phyloP scores from a whole-genome alignment of 2,888 invertebrate species.

The Pimpla rufipes region DNA sequence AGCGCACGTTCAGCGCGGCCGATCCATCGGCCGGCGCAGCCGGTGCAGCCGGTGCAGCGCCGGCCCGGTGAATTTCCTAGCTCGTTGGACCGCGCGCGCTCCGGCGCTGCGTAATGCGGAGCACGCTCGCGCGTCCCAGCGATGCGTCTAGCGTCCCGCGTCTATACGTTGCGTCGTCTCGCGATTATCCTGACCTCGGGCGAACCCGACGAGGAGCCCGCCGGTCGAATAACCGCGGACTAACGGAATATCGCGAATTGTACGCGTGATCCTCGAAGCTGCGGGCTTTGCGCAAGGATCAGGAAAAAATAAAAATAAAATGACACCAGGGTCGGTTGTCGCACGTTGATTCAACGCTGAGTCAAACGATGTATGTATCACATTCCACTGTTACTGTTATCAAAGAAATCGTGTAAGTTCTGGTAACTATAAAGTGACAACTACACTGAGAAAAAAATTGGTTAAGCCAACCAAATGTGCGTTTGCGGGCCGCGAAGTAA shows the following conservation, averaged over 20 bases:
- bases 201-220: slow-evolving; percentile 24
- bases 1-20: slow-evolving; percentile 34
- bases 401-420: too few species aligned
- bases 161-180: slow-evolving; percentile 53
- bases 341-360: too few species aligned
- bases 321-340: too few species aligned
- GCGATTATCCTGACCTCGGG: slow-evolving; percentile 60
- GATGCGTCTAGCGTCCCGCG: slow-evolving; percentile 28
- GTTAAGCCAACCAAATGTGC: too few species aligned
- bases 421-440: too few species aligned
- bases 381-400: too few species aligned
- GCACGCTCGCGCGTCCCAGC: slow-evolving; percentile 43
- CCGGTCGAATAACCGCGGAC: not conserved
- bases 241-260: slow-evolving; percentile 54
- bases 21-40: slow-evolving; percentile 34
- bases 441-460: too few species aligned
- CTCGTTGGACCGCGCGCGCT: not conserved
- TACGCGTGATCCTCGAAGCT: slow-evolving; percentile 9
- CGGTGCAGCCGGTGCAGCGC: not conserved
- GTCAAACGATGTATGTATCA: too few species aligned
- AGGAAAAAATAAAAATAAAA: too few species aligned
- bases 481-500: too few species aligned
- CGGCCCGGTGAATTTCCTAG: slow-evolving; percentile 31
- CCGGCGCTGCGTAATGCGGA: slow-evolving; percentile 59
- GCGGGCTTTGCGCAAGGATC: slow-evolving; percentile 10